Evolutionary conservation across 92 coral and sea anemone genomes (phyloP).

Genomic region (Scolanthus callimorphus): DNA sequence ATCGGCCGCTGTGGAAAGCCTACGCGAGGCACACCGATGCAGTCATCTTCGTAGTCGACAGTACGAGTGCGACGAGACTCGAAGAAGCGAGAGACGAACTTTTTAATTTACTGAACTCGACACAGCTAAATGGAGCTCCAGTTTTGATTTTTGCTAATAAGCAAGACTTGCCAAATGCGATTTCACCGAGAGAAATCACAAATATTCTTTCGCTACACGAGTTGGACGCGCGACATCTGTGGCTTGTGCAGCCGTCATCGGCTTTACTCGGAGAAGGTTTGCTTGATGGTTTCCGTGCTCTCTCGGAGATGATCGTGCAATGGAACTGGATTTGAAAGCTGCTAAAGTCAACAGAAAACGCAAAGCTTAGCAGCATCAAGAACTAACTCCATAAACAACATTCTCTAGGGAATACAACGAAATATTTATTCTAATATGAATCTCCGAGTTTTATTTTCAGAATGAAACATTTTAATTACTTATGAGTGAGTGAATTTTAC

Average conservation of each 20-base stretch:
- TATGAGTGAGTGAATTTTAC: background rate
- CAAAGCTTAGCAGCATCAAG: slow-evolving; percentile 61
- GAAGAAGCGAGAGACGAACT: slow-evolving; percentile 97
- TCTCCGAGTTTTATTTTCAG: slow-evolving; percentile 1
- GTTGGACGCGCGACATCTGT: slow-evolving; percentile 74
- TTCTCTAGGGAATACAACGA: slow-evolving; percentile 25
- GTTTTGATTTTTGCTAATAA: slow-evolving; percentile 89
- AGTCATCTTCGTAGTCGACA: slow-evolving; percentile 90
- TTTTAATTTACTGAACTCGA: slow-evolving; percentile 89
- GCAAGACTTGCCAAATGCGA: slow-evolving; percentile 84
- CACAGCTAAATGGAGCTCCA: slow-evolving; percentile 93
- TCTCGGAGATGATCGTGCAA: slow-evolving; percentile 91
- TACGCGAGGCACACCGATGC: slow-evolving; percentile 90
- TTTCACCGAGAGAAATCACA: slow-evolving; percentile 70
- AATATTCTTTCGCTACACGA: slow-evolving; percentile 69
- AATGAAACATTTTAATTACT: background rate
- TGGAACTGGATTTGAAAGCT: slow-evolving; percentile 75
- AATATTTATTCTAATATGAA: background rate
- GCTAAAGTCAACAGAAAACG: slow-evolving; percentile 51
- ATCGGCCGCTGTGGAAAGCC: slow-evolving; percentile 96
- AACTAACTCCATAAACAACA: slow-evolving; percentile 68
- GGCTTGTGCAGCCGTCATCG: slow-evolving; percentile 95
- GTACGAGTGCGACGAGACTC: slow-evolving; percentile 76
- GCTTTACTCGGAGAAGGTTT: slow-evolving; percentile 90
- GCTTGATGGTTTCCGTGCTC: slow-evolving; percentile 71